A percentile compares a stretch with the other conserved stretches of the same genome.
phyloP scores from a whole-genome alignment of 2,113 vertebrate genomes.

The Sisor rabdophorus region DNA sequence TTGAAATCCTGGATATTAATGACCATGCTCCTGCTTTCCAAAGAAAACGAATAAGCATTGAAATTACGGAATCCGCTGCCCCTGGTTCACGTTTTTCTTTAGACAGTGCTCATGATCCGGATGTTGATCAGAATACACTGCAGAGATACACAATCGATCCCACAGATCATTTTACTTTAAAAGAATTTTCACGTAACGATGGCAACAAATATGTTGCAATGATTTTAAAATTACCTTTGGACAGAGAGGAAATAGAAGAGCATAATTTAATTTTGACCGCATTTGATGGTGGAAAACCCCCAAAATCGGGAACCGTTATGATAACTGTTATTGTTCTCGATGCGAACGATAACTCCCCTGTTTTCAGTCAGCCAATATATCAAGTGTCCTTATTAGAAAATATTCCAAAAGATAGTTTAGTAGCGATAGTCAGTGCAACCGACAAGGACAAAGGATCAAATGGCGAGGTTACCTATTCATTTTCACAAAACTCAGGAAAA shows the following conservation, averaged over 20 bases:
- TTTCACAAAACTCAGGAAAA: slow-evolving; percentile 42
- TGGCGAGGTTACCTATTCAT: slow-evolving; percentile 48
- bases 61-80: slow-evolving; percentile 61
- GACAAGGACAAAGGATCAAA: slow-evolving; percentile 65
- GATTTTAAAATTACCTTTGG: slow-evolving; percentile 51
- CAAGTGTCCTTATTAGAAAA: slow-evolving; percentile 63
- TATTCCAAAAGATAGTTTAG: slow-evolving; percentile 34
- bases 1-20: slow-evolving; percentile 41
- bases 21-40: slow-evolving; percentile 65
- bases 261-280: slow-evolving; percentile 54
- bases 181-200: slow-evolving; percentile 51
- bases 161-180: slow-evolving; percentile 65
- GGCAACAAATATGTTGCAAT: slow-evolving; percentile 58
- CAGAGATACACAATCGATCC: slow-evolving; percentile 67
- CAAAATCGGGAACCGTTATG: slow-evolving; percentile 50
- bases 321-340: slow-evolving; percentile 60
- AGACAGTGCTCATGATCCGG: slow-evolving; percentile 65
- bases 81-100: slow-evolving; percentile 63
- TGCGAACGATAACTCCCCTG: slow-evolving; percentile 66
- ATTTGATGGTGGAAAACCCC: slow-evolving; percentile 57
- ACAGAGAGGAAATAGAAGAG: slow-evolving; percentile 53
- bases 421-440: slow-evolving; percentile 61
- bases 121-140: slow-evolving; percentile 67
- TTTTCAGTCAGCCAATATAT: slow-evolving; percentile 58
- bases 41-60: slow-evolving; percentile 55